A percentile compares a stretch with the other conserved stretches of the same genome.
Evolutionary conservation across 2,797 vertebrate species (phyloP).

Genomic region (Odontamblyopus lacepedii): DNA sequence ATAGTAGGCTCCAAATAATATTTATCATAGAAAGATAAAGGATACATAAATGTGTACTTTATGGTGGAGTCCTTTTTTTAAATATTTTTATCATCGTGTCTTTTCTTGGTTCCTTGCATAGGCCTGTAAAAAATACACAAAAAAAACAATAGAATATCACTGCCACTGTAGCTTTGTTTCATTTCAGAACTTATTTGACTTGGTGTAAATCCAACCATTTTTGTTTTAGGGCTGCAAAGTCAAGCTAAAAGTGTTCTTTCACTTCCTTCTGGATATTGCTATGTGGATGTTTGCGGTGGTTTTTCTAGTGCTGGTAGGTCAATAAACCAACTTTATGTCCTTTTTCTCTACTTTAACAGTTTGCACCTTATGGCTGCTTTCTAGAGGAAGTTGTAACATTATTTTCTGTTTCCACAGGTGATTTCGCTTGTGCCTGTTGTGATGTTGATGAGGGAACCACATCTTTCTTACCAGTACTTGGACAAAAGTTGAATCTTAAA

Average conservation of each 20-base stretch:
- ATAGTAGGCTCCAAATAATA: constrained; percentile 36
- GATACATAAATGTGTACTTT: too few relatives aligned
- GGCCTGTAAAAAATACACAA: too few relatives aligned
- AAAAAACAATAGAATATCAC: too few relatives aligned
- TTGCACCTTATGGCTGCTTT: background rate
- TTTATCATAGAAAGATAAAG: too few relatives aligned
- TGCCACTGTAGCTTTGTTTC: too few relatives aligned
- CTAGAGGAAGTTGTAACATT: background rate
- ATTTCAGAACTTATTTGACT: background rate
- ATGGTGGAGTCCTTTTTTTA: too few relatives aligned
- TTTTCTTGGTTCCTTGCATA: too few relatives aligned
- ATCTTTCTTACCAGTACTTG: constrained; percentile 46
- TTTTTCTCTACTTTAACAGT: background rate
- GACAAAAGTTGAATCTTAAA: constrained; percentile 20
- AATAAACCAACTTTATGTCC: background rate
- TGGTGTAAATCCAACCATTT: background rate
- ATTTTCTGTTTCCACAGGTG: constrained; percentile 42
- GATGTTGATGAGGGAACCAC: constrained; percentile 57
- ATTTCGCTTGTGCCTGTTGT: constrained; percentile 39
- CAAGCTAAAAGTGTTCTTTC: constrained; percentile 47
- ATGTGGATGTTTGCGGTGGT: constrained; percentile 37
- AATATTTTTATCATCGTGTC: too few relatives aligned
- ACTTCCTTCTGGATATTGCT: constrained; percentile 47
- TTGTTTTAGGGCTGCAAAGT: constrained; percentile 64
- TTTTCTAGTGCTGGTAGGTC: constrained; percentile 55